These are phyloP conservation scores for Synergus laeviventris DNA, from an alignment of 2,888 invertebrate species.

Conservation along the genomic window DNA sequence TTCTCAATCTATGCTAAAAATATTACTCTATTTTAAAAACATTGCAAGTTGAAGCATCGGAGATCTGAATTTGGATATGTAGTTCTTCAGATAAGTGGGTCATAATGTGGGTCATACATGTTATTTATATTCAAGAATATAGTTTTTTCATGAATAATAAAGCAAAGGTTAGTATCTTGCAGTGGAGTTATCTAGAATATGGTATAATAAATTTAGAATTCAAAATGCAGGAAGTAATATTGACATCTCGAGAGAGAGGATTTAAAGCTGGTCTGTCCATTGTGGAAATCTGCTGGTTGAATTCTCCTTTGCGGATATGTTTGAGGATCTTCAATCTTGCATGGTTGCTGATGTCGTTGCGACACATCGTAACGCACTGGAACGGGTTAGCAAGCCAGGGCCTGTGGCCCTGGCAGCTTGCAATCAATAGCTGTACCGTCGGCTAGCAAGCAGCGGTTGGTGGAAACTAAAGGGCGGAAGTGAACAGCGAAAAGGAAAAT, in stretches of 20 bases:
- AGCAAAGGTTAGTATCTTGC: too few relatives aligned
- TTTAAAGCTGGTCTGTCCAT: constrained; percentile 3
- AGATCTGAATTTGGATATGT: too few relatives aligned
- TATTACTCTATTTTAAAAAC: too few relatives aligned
- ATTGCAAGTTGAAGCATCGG: too few relatives aligned
- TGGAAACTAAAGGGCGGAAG: constrained; percentile 54
- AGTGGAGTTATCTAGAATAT: too few relatives aligned
- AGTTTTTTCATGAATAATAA: too few relatives aligned
- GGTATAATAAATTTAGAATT: too few relatives aligned
- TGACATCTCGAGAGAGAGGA: background rate
- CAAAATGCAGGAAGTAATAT: constrained; percentile 17
- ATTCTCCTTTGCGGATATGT: constrained; percentile 7
- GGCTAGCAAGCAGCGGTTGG: constrained; percentile 60
- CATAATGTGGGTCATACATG: too few relatives aligned
- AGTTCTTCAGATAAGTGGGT: too few relatives aligned
- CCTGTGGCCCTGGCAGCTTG: constrained; percentile 62
- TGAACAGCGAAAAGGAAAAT: constrained; percentile 43
- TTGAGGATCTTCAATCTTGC: constrained; percentile 19
- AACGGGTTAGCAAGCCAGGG: constrained; percentile 62
- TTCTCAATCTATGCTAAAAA: too few relatives aligned
- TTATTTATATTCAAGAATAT: too few relatives aligned
- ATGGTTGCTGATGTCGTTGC: constrained; percentile 38
- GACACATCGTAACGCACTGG: constrained; percentile 57
- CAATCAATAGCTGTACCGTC: constrained; percentile 65
- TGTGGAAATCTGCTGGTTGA: constrained; percentile 9